Conservation (phyloP, 2,888 invertebrate species). For the Morpho achilles region DNA sequence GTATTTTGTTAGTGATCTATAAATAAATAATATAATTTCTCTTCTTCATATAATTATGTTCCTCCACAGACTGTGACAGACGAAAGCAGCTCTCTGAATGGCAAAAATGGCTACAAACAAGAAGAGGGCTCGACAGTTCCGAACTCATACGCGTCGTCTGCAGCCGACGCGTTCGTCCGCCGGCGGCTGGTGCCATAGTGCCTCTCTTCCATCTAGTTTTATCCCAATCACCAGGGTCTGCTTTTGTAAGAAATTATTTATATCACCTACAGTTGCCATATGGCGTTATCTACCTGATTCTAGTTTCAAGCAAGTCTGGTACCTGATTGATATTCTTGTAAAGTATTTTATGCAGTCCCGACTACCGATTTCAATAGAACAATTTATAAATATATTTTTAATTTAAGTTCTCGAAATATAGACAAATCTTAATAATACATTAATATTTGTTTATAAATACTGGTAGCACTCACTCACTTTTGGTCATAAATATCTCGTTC, state of each 20-base stretch:
- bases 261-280: neutral
- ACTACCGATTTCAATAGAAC: no score
- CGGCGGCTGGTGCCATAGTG: conserved; percentile 55
- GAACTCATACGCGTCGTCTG: conserved; percentile 65
- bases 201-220: neutral
- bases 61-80: conserved; percentile 82
- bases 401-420: no score
- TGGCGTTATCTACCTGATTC: neutral
- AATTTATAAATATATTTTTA: no score
- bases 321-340: no score
- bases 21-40: no score
- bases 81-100: conserved; percentile 50
- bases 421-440: no score
- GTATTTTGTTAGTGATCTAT: no score
- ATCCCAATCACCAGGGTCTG: conserved; percentile 12
- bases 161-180: conserved; percentile 69
- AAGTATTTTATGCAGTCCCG: no score
- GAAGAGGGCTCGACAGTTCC: conserved; percentile 64
- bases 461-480: no score
- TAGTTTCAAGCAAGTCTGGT: no score
- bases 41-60: neutral
- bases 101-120: conserved; percentile 68
- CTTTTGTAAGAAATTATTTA: neutral
- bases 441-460: no score
- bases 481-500: no score